phyloP scores from a whole-genome alignment of 2,888 invertebrate genomes.

The Mermis nigrescens region DNA sequence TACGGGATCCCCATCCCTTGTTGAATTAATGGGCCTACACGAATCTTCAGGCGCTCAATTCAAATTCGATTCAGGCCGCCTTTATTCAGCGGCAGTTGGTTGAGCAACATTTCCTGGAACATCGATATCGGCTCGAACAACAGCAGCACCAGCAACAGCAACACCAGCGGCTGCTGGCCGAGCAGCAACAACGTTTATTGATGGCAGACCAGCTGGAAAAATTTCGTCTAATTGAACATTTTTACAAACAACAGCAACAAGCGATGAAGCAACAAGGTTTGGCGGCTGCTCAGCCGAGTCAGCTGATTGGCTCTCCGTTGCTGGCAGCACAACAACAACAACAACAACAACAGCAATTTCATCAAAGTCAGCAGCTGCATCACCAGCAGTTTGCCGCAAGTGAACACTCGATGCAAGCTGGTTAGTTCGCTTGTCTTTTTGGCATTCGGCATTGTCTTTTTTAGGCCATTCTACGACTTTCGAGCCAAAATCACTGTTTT shows the following conservation, averaged over 20 bases:
- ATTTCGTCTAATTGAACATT: neutral
- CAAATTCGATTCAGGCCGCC: too few species aligned
- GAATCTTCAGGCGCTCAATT: too few species aligned
- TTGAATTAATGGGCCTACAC: too few species aligned
- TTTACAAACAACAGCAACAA: conserved; percentile 7
- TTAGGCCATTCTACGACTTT: too few species aligned
- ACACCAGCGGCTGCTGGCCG: neutral
- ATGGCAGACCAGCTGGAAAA: neutral
- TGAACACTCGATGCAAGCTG: neutral
- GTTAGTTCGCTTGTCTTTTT: too few species aligned
- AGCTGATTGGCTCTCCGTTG: too few species aligned
- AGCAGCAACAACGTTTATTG: conserved; percentile 1
- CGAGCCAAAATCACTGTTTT: too few species aligned
- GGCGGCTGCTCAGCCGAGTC: neutral
- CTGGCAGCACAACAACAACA: neutral
- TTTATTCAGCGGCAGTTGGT: neutral
- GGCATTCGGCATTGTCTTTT: too few species aligned
- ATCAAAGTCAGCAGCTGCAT: neutral
- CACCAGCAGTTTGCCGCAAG: neutral
- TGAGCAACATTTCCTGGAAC: neutral
- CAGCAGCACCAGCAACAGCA: neutral
- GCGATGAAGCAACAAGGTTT: neutral
- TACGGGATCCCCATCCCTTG: too few species aligned
- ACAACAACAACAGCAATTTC: neutral
- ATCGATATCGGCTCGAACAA: neutral